Conservation (phyloP, 2,888 invertebrate species). For the Heteromyza rotundicornis region DNA sequence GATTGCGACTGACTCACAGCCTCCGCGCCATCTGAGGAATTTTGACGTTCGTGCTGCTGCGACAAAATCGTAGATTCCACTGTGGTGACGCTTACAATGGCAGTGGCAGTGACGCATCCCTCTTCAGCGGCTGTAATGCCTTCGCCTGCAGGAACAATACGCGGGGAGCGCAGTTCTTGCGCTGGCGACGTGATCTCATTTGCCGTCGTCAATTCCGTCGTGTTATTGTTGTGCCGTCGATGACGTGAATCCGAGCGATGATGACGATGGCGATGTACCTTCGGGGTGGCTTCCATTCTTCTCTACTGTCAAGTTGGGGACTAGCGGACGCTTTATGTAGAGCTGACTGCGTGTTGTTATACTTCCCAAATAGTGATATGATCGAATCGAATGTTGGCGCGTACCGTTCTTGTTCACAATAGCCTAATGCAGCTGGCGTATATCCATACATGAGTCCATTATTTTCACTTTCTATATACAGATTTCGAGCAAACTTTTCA, state of each 20-base stretch:
- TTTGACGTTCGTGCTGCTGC: conserved; percentile 38
- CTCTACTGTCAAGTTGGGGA: too few relatives aligned
- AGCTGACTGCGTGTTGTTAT: too few relatives aligned
- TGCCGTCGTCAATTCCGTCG: conserved; percentile 23
- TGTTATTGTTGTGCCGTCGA: conserved; percentile 40
- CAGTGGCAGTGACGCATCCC: conserved; percentile 31
- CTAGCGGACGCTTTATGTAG: too few relatives aligned
- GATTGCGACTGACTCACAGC: conserved; percentile 40
- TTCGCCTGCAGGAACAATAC: background rate
- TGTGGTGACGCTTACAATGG: conserved; percentile 32
- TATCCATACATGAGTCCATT: too few relatives aligned
- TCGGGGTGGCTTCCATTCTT: conserved; percentile 60
- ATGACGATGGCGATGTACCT: conserved; percentile 62
- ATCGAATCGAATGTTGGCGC: too few relatives aligned
- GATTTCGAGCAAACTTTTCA: too few relatives aligned
- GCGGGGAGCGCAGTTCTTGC: conserved; percentile 13
- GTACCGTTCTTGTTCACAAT: too few relatives aligned
- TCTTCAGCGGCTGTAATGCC: conserved; percentile 34
- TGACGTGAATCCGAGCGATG: conserved; percentile 58
- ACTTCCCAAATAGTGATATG: too few relatives aligned
- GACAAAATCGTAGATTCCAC: conserved; percentile 12
- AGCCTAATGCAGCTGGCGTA: too few relatives aligned
- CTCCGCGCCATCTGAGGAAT: conserved; percentile 46
- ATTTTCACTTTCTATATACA: too few relatives aligned
- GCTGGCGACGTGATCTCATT: conserved; percentile 13